Evolutionary conservation across 2,797 vertebrate genomes (phyloP), one percentile per base, ranked within the genome.

Genomic region (Megalops cyprinoides): DNA sequence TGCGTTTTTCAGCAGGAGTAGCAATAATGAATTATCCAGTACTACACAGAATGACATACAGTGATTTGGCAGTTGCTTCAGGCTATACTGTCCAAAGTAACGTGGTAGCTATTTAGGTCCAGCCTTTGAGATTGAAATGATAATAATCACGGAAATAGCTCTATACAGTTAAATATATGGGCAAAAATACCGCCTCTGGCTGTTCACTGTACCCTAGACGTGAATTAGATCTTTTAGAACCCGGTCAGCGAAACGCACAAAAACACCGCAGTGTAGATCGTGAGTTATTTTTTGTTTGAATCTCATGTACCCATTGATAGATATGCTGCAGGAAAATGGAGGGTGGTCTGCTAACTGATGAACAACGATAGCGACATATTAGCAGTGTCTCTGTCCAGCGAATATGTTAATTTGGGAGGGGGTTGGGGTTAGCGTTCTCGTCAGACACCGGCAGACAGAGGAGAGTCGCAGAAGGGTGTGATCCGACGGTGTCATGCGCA

Each of bases 401-500:
- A 28, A 71, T 67, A 67, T 71, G 67, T 42, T 71, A 42, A 71
- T 71, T 71, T 71, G 37, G 67, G 34, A 69, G 65, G 65, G 65
- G 65, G 67, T 44, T 71, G 67, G 67, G 67, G 37, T 71, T 71
- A 8, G 67, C 20, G 46, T 49, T 46, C 25, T 49, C 71, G 46
- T 28, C 71, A 49, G 15, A n/a, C 60, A 65, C 12, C 5, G 71
- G n/a, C 42, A 46, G 71, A 74, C 44, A 31, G 42, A 34, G 31
- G 71, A 74, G 25, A 74, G 46, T 28, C 46, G 42, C 71, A 74
- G 42, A 49, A 49, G 44, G 71, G 44, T 74, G 71, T 74, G 71
- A 74, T 49, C 71, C 44, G 67, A 71, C 69, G 23, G 25, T 60
- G 1, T 28, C 42, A 15, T 39, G 67, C 28, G 25, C 8, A 25